Evolutionary conservation across 2,113 vertebrate genomes (phyloP).

Genomic region (Nesospiza acunhae): DNA sequence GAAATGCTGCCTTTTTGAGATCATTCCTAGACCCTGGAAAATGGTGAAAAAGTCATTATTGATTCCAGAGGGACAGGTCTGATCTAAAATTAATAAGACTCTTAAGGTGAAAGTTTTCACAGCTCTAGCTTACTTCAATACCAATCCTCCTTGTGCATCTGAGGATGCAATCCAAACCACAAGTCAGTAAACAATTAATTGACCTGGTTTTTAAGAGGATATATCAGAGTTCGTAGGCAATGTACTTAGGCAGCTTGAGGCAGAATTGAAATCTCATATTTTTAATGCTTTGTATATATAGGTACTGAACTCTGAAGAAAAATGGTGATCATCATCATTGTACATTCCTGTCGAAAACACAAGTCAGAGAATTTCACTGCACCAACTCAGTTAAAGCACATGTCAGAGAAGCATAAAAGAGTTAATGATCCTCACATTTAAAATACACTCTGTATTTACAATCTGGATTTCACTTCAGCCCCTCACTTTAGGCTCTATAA

Average conservation of each 20-base stretch:
- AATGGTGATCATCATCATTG: background rate
- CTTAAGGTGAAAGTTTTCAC: background rate
- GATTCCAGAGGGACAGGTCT: background rate
- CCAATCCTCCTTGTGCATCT: background rate
- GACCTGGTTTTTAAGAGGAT: background rate
- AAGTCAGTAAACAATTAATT: slow-evolving; percentile 32
- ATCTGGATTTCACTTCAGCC: slow-evolving; percentile 1
- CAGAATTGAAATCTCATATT: slow-evolving; percentile 31
- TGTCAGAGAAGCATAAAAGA: background rate
- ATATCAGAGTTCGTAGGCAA: background rate
- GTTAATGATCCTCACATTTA: slow-evolving; percentile 36
- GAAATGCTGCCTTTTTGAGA: background rate
- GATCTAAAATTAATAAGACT: background rate
- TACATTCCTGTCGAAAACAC: slow-evolving; percentile 39
- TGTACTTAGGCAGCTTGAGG: slow-evolving; percentile 35
- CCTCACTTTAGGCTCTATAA: background rate
- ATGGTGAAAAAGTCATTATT: background rate
- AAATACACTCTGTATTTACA: slow-evolving; percentile 29
- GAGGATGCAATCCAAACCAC: background rate
- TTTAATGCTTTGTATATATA: slow-evolving; percentile 50
- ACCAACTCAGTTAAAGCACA: slow-evolving; percentile 9
- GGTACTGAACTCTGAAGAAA: slow-evolving; percentile 29
- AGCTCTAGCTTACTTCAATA: background rate
- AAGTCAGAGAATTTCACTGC: slow-evolving; percentile 25
- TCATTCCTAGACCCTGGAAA: background rate